A percentile compares a stretch with the other conserved stretches of the same genome.
These are phyloP conservation scores for Spisula solida DNA, from an alignment of 2,888 invertebrate genomes.

Conservation along the genomic window DNA sequence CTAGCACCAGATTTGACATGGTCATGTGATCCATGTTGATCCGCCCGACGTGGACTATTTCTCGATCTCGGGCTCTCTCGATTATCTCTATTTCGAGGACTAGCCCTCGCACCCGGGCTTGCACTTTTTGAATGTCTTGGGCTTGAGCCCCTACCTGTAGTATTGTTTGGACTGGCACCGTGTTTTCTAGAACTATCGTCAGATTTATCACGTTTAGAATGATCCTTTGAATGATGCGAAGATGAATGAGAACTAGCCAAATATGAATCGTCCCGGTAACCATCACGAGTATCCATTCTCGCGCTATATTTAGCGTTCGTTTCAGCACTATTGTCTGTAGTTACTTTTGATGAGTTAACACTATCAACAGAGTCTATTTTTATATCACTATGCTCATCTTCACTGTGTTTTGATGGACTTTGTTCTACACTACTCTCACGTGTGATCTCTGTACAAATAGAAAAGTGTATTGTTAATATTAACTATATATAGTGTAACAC, in stretches of 20 bases:
- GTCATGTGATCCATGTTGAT: constrained; percentile 46
- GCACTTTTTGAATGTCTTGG: constrained; percentile 59
- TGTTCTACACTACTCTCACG: constrained; percentile 81
- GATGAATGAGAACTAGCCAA: constrained; percentile 31
- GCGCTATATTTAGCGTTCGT: constrained; percentile 69
- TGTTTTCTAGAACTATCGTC: constrained; percentile 47
- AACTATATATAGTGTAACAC: neutral
- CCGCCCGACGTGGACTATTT: constrained; percentile 55
- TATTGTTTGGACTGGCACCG: constrained; percentile 49
- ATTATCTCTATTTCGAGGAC: constrained; percentile 52
- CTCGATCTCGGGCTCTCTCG: constrained; percentile 56
- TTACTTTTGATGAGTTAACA: constrained; percentile 57
- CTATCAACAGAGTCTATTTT: constrained; percentile 57
- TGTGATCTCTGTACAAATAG: constrained; percentile 78
- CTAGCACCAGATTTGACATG: constrained; percentile 52
- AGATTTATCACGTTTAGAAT: constrained; percentile 42
- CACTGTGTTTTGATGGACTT: constrained; percentile 30
- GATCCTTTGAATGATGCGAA: constrained; percentile 30
- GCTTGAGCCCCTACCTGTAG: constrained; percentile 25
- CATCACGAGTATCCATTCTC: constrained; percentile 69
- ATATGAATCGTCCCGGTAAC: constrained; percentile 64
- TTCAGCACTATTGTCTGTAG: constrained; percentile 51
- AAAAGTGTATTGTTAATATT: neutral
- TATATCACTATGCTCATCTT: neutral
- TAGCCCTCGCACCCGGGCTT: constrained; percentile 53